Evolutionary conservation across 1,140 invertebrate species (phyloP), one percentile per base, ranked within the genome.

Genomic region (Drosophila santomea): DNA sequence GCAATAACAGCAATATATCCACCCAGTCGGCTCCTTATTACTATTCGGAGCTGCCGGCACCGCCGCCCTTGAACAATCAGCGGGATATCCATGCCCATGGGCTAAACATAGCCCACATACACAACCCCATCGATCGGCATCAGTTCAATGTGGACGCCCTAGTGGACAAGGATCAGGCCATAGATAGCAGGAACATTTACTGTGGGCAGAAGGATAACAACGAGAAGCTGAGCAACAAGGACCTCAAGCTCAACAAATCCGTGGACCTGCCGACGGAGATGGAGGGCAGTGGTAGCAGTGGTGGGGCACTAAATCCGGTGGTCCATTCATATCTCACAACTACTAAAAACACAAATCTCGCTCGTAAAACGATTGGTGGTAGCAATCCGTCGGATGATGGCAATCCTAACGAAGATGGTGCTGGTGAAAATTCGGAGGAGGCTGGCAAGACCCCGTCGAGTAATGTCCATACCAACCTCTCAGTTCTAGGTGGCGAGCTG

Each of bases 11-110:
- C 56, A 92, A 92, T 44, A 90, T 92, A 2, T 92, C 93, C 20
- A 94, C 94, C 38, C 94, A 95, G 66, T 94, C 94, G 14, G 96
- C 96, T 14, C 97, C 97, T 1, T 97, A 97, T 88, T 97, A 98
- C 84, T 97, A 97, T 92, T 97, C 97, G 0, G 97, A 98, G 92
- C 11, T 91, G n/a, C 58, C 88, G 0, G 69, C 68, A 0, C 61
- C 79, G 1, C 75, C 84, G 5, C 76, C 66, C 6, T 80, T 95
- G n/a, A 96, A 96, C 74, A 96, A 96, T 91, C 95, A 96, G 90
- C 92, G 95, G 51, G 94, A 93, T 15, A 83, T 92, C 3, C 85
- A 91, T 14, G 93, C 84, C 80, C 93, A 61, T 92, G 94, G 69
- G 95, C 95, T 90, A 96, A 97, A 93, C 93, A 95, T 97, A 54